Evolutionary conservation across 2,113 vertebrate species (phyloP), one percentile per base, ranked within the genome.

Genomic region (Lepus timidus): DNA sequence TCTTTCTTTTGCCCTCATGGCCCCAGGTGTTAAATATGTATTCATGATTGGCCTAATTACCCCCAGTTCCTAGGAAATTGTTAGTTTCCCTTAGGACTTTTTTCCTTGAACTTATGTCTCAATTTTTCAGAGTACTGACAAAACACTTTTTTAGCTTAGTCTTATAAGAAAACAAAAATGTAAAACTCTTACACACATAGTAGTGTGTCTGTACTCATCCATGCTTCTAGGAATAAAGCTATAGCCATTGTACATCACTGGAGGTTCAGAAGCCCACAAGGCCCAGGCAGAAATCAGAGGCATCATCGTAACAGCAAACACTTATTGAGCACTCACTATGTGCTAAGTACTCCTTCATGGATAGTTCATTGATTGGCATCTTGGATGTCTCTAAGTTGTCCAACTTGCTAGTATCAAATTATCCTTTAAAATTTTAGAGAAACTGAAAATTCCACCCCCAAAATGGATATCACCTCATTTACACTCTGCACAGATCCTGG

Each of bases 61-160:
- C 22, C 29, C 33, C 3, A 68, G 17, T 73, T 87, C 73, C 96
- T 68, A 93, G 51, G 67, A 70, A 84, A 82, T 17, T 70, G 20
- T 27, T 86, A n/a, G 27, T 81, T 71, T 79, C 62, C 11, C 76
- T 61, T 74, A 44, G 44, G 65, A 31, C 1, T 61, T 44, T 82
- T 49, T 71, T 12, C 8, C 51, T n/a, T 71, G 65, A 80, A 20
- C 16, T 27, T 13, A 51, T 93, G 23, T 65, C 25, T 6, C 29
- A 55, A 55, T 33, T 55, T 78, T 95, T 65, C 25, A 79, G 64
- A 75, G 44, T 49, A 20, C 3, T 67, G 73, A 61, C 25, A 71
- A 89, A 78, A 89, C 58, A 73, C 23, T 83, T 94, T 65, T 90
- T 61, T 25, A 49, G 61, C 17, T 83, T 70, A 73, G 27, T 64